Evolutionary conservation across 1,140 invertebrate species (phyloP).

Genomic region (Ceratina japonica): DNA sequence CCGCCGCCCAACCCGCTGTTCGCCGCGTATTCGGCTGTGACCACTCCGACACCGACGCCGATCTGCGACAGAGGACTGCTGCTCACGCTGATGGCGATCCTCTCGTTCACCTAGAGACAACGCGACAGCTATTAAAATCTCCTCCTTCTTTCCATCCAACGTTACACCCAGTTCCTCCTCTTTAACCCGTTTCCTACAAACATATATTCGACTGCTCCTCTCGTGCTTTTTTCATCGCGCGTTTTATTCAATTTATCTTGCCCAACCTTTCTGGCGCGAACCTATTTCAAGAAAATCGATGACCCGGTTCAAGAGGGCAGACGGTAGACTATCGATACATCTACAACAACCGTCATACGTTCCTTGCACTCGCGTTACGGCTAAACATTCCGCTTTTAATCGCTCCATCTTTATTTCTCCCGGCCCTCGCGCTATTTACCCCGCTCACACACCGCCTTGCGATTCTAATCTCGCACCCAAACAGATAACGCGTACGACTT

Average conservation of each 20-base stretch:
- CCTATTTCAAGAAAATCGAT: conserved; percentile 66
- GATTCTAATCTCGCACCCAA: neutral
- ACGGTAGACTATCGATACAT: conserved; percentile 47
- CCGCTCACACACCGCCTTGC: neutral
- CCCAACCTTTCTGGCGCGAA: conserved; percentile 53
- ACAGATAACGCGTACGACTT: neutral
- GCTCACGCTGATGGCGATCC: conserved; percentile 76
- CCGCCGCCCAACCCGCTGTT: conserved; percentile 60
- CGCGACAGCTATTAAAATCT: conserved; percentile 25
- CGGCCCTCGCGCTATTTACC: neutral
- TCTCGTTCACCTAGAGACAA: conserved; percentile 74
- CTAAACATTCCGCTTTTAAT: neutral
- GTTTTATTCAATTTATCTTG: conserved; percentile 56
- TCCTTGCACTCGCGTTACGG: conserved; percentile 27
- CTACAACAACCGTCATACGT: conserved; percentile 21
- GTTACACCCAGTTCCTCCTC: neutral
- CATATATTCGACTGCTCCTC: neutral
- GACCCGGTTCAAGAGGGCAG: conserved; percentile 61
- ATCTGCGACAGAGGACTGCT: conserved; percentile 77
- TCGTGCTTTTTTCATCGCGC: conserved; percentile 1
- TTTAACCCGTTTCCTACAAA: neutral
- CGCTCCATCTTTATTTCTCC: conserved; percentile 18
- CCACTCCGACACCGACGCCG: conserved; percentile 68
- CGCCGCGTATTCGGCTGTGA: conserved; percentile 70
- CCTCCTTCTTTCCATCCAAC: neutral